Base-by-base conservation (phyloP, 1,140 invertebrate genomes). In the Temnothorax curvispinosus region DNA sequence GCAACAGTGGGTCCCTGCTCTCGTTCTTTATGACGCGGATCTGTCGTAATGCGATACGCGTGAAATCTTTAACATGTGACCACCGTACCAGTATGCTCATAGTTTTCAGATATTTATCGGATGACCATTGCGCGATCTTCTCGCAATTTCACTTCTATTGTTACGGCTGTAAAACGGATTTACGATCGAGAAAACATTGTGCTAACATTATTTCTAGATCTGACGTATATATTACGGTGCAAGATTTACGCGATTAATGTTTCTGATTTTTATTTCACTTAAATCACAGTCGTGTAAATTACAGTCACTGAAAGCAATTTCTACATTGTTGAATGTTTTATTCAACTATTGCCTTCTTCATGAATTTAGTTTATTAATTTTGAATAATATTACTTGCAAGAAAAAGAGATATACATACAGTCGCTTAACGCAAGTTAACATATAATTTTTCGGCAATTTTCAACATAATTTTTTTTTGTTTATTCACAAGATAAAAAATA, bases 1-100 rank as follows among this genome's bases (percentile, higher is more conserved):
- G 85, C 32, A 47, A 47, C 38, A 44, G 9, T 15, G 47, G 15
- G 44, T 15, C 9, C 15, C 7, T 18, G 27, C 11, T 64, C n/a
- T 75, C 44, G n/a, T 75, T 67, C 47, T 85, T 87, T 85, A 85
- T 56, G 50, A 18, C 32, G 18, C 50, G 21, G 21, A 35, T 21
- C 44, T 27, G 44, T 60, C 58, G 67, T 62, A 87, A 82, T 84
- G n/a, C 65, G 35, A 60, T 50, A 64, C 35, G 27, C 15, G 62
- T 50, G 80, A 74, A 74, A 87, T 87, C 74, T 67, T 85, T 80
- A 77, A 58, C 44, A 58, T 27, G 38, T 44, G 52, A 35, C 27
- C 67, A 47, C 54, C 76, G 6, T 27, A n/a, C n/a, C 6, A 32
- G 6, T 13, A 35, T n/a, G 7, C 47, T 13, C 27, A n/a, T 27